Base-by-base conservation (phyloP, 2,113 vertebrate species). In the Mystacornis crossleyi region DNA sequence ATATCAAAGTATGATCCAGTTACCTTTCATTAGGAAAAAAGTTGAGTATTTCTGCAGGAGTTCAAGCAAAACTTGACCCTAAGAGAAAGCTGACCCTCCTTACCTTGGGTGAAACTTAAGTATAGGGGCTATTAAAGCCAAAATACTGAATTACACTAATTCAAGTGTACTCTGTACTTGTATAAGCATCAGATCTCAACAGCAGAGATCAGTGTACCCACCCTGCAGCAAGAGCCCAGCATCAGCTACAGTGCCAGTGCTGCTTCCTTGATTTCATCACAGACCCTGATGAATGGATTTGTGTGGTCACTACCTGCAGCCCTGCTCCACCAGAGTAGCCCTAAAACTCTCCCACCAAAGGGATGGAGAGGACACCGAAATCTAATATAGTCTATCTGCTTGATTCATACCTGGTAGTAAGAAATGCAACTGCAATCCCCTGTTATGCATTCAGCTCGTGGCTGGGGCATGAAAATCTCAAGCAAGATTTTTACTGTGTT, bases 151-250 rank as follows among this genome's bases (percentile, higher is more conserved):
- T 67, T 64, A 61, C 28, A 86, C 14, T 70, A 48, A 53, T 10
- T 65, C 17, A 71, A 69, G 23, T 29, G 18, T 61, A 57, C 15
- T 47, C 57, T 57, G 21, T 73, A 81, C 18, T 57, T 31, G 8
- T 28, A 23, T 5, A 83, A 90, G 17, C 48, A 62, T 36, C 23
- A 64, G 33, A 43, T 55, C 71, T 83, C 42, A 2, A 5, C 70
- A 85, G 62, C 45, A 84, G 55, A 73, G n/a, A 74, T 57, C 42
- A 80, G 66, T 61, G 66, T 54, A 53, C 29, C 26, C n/a, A n/a
- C 14, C 55, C 62, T 83, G 82, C 65, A 95, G 67, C 67, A 65
- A 78, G 25, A 93, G 48, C 55, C 73, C 70, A 62, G 69, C 71
- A 94, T 64, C 67, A 53, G 29, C 55, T 45, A 77, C 0, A 0